Conservation (phyloP, 1,140 invertebrate species). For the Amyelois transitella region DNA sequence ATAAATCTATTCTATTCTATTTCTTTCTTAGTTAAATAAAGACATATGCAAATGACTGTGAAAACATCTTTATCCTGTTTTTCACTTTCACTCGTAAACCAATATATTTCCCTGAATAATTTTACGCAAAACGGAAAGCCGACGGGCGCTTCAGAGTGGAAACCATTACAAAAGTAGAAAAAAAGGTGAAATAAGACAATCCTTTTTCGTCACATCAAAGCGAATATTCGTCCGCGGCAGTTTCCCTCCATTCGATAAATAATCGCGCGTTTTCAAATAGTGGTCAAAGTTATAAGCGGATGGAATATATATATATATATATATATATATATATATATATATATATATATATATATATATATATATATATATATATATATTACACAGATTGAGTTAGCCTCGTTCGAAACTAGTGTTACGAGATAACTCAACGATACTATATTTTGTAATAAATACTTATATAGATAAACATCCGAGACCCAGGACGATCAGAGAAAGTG, state of each 20-base stretch:
- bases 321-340: not conserved
- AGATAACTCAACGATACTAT: too few relatives aligned
- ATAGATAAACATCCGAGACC: too few relatives aligned
- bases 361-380: too few relatives aligned
- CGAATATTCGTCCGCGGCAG: slow-evolving; percentile 1
- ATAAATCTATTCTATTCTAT: too few relatives aligned
- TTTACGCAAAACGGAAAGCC: not conserved
- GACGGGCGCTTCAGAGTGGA: not conserved
- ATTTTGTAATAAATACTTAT: too few relatives aligned
- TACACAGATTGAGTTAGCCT: too few relatives aligned
- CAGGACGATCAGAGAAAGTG: too few relatives aligned
- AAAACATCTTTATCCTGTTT: not conserved
- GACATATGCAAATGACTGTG: not conserved
- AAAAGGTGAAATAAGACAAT: slow-evolving; percentile 4
- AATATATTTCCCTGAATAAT: not conserved
- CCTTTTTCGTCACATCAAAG: slow-evolving; percentile 7
- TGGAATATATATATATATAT: not conserved
- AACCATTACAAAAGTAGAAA: not conserved
- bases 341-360: too few relatives aligned
- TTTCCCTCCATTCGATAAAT: slow-evolving; percentile 1
- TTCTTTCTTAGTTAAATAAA: too few relatives aligned
- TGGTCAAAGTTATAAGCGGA: not conserved
- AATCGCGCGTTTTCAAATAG: not conserved
- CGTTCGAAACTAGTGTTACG: too few relatives aligned
- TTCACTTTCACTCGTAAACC: not conserved